These are phyloP conservation scores for Zaprionus taronus DNA, from an alignment of 1,140 invertebrate species.

Conservation along the genomic window DNA sequence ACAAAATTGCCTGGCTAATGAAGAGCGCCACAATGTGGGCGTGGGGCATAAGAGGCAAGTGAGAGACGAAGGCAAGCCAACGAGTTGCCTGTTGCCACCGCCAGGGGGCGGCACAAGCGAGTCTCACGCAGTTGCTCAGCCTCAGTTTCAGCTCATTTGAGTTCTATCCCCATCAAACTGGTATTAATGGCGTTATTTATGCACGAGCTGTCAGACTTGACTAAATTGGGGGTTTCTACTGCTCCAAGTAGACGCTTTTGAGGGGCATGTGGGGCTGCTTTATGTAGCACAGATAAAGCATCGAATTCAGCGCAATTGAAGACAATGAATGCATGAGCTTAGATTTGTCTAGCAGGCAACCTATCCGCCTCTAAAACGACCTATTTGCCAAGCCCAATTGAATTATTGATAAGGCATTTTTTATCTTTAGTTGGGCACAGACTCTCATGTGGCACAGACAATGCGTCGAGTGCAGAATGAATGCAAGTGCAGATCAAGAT, in stretches of 20 bases:
- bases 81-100: slow-evolving; percentile 15
- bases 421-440: no score
- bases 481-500: no score
- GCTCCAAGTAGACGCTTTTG: background rate
- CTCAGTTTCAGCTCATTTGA: slow-evolving; percentile 13
- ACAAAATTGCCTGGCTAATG: slow-evolving; percentile 20
- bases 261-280: background rate
- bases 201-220: slow-evolving; percentile 9
- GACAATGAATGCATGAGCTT: background rate
- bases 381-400: background rate
- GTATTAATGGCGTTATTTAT: slow-evolving; percentile 40
- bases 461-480: no score
- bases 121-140: slow-evolving; percentile 1
- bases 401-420: background rate
- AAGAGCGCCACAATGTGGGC: background rate
- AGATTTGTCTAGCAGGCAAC: background rate
- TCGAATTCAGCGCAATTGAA: slow-evolving; percentile 33
- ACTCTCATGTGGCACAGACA: no score
- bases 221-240: slow-evolving; percentile 19
- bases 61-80: background rate
- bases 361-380: no score
- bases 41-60: background rate
- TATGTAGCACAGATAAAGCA: slow-evolving; percentile 12
- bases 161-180: slow-evolving; percentile 42
- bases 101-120: slow-evolving; percentile 22